Conservation (phyloP, 2,888 invertebrate species). For the Neoscelio sp. region DNA sequence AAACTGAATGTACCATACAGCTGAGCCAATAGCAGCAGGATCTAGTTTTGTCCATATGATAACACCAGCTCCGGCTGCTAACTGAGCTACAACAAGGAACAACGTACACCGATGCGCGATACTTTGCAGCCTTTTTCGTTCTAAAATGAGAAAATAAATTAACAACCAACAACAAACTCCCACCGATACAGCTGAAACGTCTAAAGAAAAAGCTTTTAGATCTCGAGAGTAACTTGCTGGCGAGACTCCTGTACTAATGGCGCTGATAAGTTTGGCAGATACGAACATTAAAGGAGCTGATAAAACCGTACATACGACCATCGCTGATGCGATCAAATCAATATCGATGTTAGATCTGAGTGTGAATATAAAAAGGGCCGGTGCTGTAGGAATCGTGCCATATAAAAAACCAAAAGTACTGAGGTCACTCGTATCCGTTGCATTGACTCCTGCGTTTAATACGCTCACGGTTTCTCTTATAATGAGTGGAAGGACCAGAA, state of each 20-base stretch:
- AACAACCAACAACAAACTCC: conserved; percentile 92
- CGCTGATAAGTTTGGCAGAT: conserved; percentile 94
- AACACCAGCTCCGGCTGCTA: conserved; percentile 76
- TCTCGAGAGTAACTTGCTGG: conserved; percentile 90
- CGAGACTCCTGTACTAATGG: conserved; percentile 82
- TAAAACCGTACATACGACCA: conserved; percentile 97
- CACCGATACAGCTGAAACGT: conserved; percentile 92
- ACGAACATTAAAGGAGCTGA: conserved; percentile 98
- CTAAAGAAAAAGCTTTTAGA: conserved; percentile 91
- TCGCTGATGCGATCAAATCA: conserved; percentile 96
- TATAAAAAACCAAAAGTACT: conserved; percentile 98
- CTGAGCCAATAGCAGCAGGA: conserved; percentile 68
- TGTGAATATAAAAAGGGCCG: conserved; percentile 98
- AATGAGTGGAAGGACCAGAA: conserved; percentile 93
- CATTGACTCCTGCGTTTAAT: conserved; percentile 87
- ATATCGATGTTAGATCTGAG: conserved; percentile 93
- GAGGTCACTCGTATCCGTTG: conserved; percentile 90
- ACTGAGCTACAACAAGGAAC: conserved; percentile 89
- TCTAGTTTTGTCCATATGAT: conserved; percentile 80
- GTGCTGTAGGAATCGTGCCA: conserved; percentile 97
- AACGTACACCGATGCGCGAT: conserved; percentile 93
- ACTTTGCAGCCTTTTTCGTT: conserved; percentile 90
- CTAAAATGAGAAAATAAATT: conserved; percentile 85
- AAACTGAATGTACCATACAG: conserved; percentile 87
- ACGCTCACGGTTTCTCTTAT: conserved; percentile 93